Conservation (phyloP, 2,797 vertebrate genomes). For the Sebastes paucispinis region DNA sequence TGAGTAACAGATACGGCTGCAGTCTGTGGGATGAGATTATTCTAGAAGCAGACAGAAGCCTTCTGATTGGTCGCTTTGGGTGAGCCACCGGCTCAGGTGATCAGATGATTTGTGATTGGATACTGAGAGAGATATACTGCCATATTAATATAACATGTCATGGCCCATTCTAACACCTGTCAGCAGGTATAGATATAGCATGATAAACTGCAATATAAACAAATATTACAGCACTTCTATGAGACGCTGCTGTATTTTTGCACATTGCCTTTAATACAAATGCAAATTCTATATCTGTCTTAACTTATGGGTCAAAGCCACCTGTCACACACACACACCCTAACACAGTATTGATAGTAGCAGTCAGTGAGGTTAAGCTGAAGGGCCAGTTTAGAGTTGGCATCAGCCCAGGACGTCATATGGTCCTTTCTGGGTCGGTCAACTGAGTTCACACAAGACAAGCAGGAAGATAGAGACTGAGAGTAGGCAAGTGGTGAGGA, state of each 20-base stretch:
- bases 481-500: background rate
- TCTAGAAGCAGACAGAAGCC: conserved; percentile 30
- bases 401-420: conserved; percentile 52
- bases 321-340: background rate
- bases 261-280: background rate
- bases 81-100: conserved; percentile 27
- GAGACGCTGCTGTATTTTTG: background rate
- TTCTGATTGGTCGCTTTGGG: conserved; percentile 46
- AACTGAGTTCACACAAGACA: conserved; percentile 39
- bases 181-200: background rate
- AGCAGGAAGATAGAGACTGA: background rate
- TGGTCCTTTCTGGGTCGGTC: conserved; percentile 64
- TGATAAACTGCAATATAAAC: background rate
- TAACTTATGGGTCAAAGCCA: background rate
- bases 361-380: conserved; percentile 58
- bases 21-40: conserved; percentile 51
- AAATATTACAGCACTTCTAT: background rate
- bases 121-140: background rate
- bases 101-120: conserved; percentile 46
- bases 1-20: conserved; percentile 49
- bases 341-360: conserved; percentile 64
- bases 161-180: background rate
- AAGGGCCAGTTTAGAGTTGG: conserved; percentile 30
- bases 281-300: background rate
- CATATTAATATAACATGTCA: background rate